phyloP scores from a whole-genome alignment of 2,797 vertebrate species.

The Xerus rutilus region DNA sequence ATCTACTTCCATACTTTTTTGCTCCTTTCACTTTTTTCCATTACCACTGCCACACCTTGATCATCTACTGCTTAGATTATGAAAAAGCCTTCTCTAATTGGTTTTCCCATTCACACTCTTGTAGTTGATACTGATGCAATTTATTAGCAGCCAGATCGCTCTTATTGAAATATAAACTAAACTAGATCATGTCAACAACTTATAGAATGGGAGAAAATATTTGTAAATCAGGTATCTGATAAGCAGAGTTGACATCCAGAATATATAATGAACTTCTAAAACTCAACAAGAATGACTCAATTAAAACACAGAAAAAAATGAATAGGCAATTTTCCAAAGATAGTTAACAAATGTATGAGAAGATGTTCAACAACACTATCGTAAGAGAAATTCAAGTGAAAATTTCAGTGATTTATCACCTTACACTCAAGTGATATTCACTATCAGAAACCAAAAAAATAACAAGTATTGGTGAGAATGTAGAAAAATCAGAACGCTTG shows the following conservation, averaged over 20 bases:
- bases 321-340: constrained; percentile 17
- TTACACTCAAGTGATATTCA: neutral
- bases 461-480: neutral
- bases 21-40: neutral
- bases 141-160: neutral
- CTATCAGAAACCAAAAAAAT: neutral
- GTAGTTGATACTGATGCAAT: neutral
- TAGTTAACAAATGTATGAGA: neutral
- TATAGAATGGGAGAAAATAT: neutral
- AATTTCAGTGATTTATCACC: neutral
- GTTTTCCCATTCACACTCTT: constrained; percentile 8
- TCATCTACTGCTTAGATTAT: neutral
- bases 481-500: neutral
- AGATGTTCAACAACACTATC: neutral
- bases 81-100: neutral
- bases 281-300: neutral
- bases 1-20: neutral
- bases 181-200: neutral
- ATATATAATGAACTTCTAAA: neutral
- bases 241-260: neutral
- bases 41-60: neutral
- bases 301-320: neutral
- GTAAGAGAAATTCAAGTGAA: neutral
- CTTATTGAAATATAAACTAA: constrained; percentile 38
- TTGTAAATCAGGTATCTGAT: neutral